These are phyloP conservation scores for Ceramica pisi DNA, from an alignment of 2,888 invertebrate species.

Conservation along the genomic window DNA sequence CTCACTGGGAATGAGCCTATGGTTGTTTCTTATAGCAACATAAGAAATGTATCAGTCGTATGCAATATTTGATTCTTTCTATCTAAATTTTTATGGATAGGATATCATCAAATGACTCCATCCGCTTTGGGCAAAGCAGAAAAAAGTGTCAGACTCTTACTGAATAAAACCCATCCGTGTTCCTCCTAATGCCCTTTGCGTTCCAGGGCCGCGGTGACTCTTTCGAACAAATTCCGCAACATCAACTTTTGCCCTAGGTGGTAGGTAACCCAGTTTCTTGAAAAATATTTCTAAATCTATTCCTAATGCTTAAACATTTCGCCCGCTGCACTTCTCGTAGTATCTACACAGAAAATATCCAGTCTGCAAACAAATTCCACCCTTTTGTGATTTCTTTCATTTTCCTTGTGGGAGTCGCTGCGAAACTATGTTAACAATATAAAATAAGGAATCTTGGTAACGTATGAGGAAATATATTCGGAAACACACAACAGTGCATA, in stretches of 20 bases:
- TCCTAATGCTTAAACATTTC: conserved; percentile 23
- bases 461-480: conserved; percentile 54
- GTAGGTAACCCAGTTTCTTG: conserved; percentile 14
- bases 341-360: conserved; percentile 26
- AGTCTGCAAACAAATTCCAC: conserved; percentile 41
- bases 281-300: conserved; percentile 15
- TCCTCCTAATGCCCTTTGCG: no score
- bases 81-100: no score
- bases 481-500: conserved; percentile 42
- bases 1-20: background rate
- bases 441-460: conserved; percentile 50
- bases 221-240: no score
- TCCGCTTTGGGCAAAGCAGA: no score
- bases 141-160: no score
- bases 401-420: conserved; percentile 29
- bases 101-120: no score
- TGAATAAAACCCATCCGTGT: no score
- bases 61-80: background rate
- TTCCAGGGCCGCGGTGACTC: no score
- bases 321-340: conserved; percentile 16
- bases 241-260: no score
- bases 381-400: conserved; percentile 41
- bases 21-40: background rate
- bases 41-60: background rate
- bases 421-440: conserved; percentile 48